Percentiles rank a stretch among this genome's conserved stretches.
phyloP scores from a whole-genome alignment of 2,113 vertebrate genomes.

The Lagopus muta region DNA sequence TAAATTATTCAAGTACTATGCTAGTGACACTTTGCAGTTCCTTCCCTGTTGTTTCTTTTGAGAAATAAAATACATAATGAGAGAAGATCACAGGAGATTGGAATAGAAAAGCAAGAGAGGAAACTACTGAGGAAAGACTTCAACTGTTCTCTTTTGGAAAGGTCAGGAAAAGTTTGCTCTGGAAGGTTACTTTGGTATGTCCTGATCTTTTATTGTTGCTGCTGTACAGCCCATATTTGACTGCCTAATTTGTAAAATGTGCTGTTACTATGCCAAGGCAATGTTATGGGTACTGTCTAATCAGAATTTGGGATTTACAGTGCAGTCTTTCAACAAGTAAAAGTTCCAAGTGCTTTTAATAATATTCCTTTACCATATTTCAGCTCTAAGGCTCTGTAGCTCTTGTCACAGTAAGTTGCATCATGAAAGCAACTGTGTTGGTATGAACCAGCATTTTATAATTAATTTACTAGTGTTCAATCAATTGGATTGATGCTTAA shows the following conservation, averaged over 20 bases:
- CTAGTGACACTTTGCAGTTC: neutral
- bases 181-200: neutral
- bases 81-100: neutral
- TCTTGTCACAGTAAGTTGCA: constrained; percentile 6
- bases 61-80: neutral
- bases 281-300: neutral
- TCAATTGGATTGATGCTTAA: neutral
- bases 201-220: neutral
- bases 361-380: neutral
- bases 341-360: constrained; percentile 9
- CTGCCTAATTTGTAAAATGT: neutral
- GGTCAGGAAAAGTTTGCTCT: neutral
- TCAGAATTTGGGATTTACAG: neutral
- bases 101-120: neutral
- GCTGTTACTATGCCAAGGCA: neutral
- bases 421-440: constrained; percentile 15
- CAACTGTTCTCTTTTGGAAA: neutral
- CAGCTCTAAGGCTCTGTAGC: neutral
- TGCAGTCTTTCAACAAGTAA: neutral
- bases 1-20: neutral
- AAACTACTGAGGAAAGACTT: neutral
- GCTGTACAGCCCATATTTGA: neutral
- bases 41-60: neutral
- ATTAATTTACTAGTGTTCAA: constrained; percentile 1
- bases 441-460: constrained; percentile 1